Evolutionary conservation across 30 jellyfish, hydroid and myxozoan genomes (phyloP), one percentile per base, ranked within the genome.

Genomic region (Cassiopea andromeda): DNA sequence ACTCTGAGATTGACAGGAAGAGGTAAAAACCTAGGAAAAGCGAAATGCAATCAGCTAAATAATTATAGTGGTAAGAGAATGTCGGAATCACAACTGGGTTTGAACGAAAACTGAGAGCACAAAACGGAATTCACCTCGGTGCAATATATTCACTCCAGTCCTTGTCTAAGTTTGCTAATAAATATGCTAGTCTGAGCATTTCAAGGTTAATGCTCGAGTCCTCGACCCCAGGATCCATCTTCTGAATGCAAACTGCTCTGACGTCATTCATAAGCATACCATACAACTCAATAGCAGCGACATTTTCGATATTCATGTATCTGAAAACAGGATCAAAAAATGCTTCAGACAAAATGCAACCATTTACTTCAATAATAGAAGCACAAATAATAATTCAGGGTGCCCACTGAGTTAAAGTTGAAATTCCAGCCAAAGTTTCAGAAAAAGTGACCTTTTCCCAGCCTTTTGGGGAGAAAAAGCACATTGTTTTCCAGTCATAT

Each of bases 71-170:
- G 38, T 27, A 27, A 27, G 38, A 27, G 38, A 27, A 27, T 27
- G 38, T 27, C 38, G 38, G 38, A 27, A 27, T 27, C 38, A 54
- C 12, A 54, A 54, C 7, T 54, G 64, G 12, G 12, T 3, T 54
- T 54, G 64, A 54, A 54, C 7, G 64, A 10, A 6, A 54, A 54
- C 10, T 6, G 64, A 54, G 12, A 54, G 12, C 7, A 10, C 64
- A 54, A 10, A 3, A 54, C 10, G 64, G 43, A 4, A 5, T 7
- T n/a, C 47, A 86, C 93, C 93, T 86, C 38, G 93, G 93, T 2
- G 83, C 77, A 7, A 86, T 86, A 46, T 46, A 86, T 50, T 16
- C 45, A 17, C 49, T 83, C 93, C 93, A 86, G 9, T 86, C 93
- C 12, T 46, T 64, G 77, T 86, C 93, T 45, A 86, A 58, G 46